A percentile compares a stretch with the other conserved stretches of the same genome.
These are phyloP conservation scores for Orchesella cincta DNA, from an alignment of 1,140 invertebrate genomes.

Conservation along the genomic window DNA sequence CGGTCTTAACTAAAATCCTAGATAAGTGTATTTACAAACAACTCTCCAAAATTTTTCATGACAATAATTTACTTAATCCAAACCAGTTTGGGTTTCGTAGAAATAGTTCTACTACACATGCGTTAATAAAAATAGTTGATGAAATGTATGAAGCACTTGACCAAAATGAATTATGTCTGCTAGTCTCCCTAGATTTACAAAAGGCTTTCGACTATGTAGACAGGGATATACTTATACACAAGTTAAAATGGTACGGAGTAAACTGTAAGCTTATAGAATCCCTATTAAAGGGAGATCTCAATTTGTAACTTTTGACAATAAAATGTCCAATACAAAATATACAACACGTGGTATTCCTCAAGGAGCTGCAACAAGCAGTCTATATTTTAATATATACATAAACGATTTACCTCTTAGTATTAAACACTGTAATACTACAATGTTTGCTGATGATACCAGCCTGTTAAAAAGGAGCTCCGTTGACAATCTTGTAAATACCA, in stretches of 20 bases:
- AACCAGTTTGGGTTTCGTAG: background rate
- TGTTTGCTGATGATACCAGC: conserved; percentile 10
- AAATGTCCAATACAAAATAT: background rate
- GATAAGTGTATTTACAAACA: background rate
- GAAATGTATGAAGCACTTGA: background rate
- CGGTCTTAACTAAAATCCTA: background rate
- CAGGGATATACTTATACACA: background rate
- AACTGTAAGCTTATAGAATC: background rate
- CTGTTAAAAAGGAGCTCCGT: background rate
- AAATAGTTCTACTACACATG: background rate
- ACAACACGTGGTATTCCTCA: background rate
- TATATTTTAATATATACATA: background rate
- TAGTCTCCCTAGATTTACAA: background rate
- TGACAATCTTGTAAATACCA: background rate
- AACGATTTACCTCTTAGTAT: background rate
- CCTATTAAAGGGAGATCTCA: background rate
- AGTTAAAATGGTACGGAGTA: conserved; percentile 14
- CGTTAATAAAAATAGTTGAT: background rate
- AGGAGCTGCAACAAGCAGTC: background rate
- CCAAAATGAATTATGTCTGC: background rate
- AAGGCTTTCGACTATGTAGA: background rate
- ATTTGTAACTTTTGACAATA: background rate
- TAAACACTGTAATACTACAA: background rate
- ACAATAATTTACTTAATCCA: background rate
- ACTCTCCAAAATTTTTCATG: background rate